Evolutionary conservation across 2,797 vertebrate genomes (phyloP).

Genomic region (Poeciliopsis presidionis): DNA sequence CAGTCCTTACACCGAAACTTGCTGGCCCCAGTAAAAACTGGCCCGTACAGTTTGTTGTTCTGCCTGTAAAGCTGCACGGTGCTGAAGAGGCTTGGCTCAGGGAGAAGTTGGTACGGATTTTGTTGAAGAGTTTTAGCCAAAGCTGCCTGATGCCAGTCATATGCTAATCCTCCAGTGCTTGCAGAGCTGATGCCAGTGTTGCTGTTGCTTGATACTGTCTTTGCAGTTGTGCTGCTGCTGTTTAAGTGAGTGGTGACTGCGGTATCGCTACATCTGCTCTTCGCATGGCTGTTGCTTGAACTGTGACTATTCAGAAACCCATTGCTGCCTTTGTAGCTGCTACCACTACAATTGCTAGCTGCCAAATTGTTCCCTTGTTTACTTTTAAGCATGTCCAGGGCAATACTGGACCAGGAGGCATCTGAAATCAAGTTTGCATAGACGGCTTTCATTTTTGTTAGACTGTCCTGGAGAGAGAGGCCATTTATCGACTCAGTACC

Average conservation of each 20-base stretch:
- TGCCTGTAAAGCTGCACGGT: slow-evolving; percentile 98
- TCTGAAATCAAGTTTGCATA: slow-evolving; percentile 97
- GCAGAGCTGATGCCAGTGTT: slow-evolving; percentile 76
- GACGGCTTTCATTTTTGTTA: slow-evolving; percentile 97
- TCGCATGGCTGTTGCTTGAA: slow-evolving; percentile 49
- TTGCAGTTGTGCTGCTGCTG: slow-evolving; percentile 72
- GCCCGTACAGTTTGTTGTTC: slow-evolving; percentile 97
- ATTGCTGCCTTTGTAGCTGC: slow-evolving; percentile 82
- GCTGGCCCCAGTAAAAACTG: slow-evolving; percentile 96
- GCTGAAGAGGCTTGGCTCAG: slow-evolving; percentile 97
- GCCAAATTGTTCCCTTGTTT: slow-evolving; percentile 84
- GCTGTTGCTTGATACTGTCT: slow-evolving; percentile 69
- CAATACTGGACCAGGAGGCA: slow-evolving; percentile 94
- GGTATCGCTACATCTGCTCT: slow-evolving; percentile 71
- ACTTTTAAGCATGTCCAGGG: slow-evolving; percentile 87
- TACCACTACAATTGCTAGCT: slow-evolving; percentile 81
- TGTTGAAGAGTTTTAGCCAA: slow-evolving; percentile 97
- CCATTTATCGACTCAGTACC: slow-evolving; percentile 81
- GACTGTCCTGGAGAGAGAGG: slow-evolving; percentile 92
- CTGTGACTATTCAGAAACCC: slow-evolving; percentile 76
- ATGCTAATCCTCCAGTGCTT: slow-evolving; percentile 81
- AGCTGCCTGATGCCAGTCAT: slow-evolving; percentile 91
- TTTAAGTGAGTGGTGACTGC: slow-evolving; percentile 64
- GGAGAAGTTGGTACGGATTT: slow-evolving; percentile 92
- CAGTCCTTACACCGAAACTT: slow-evolving; percentile 99